Evolutionary conservation across 2,113 vertebrate genomes (phyloP).

Genomic region (Chloropsis hardwickii): DNA sequence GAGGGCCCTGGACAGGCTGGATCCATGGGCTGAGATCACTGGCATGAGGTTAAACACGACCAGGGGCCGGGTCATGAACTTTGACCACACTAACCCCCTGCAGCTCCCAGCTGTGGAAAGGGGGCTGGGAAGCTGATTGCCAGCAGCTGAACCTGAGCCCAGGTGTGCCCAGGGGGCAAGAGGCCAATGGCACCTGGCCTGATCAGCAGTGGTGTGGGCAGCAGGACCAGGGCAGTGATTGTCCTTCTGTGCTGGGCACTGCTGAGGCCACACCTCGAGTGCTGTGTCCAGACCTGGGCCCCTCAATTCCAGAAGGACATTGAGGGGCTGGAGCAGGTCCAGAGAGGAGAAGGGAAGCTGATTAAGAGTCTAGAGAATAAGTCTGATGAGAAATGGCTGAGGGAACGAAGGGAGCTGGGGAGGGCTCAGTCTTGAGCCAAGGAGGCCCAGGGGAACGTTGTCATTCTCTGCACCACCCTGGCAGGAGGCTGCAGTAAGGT

Average conservation of each 20-base stretch:
- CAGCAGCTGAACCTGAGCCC: background rate
- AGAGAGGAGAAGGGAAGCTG: background rate
- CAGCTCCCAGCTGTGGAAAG: background rate
- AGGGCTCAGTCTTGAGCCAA: background rate
- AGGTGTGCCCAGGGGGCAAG: background rate
- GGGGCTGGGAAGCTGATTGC: background rate
- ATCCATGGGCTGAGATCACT: background rate
- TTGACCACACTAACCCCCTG: background rate
- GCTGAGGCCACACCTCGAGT: background rate
- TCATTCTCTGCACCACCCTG: background rate
- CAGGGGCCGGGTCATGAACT: accelerated
- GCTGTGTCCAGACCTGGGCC: background rate
- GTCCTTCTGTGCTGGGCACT: too few relatives aligned
- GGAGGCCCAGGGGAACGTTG: background rate
- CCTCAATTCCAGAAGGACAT: background rate
- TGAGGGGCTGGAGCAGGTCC: background rate
- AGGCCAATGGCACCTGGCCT: background rate
- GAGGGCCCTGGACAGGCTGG: background rate
- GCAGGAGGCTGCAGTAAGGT: background rate
- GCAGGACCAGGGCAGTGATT: background rate
- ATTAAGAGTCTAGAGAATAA: too few relatives aligned
- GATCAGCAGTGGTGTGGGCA: background rate
- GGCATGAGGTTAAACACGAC: background rate
- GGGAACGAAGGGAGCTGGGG: background rate
- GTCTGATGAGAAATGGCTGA: background rate